Evolutionary conservation across 2,888 invertebrate genomes (phyloP).

Genomic region (Watsonalla cultraria): DNA sequence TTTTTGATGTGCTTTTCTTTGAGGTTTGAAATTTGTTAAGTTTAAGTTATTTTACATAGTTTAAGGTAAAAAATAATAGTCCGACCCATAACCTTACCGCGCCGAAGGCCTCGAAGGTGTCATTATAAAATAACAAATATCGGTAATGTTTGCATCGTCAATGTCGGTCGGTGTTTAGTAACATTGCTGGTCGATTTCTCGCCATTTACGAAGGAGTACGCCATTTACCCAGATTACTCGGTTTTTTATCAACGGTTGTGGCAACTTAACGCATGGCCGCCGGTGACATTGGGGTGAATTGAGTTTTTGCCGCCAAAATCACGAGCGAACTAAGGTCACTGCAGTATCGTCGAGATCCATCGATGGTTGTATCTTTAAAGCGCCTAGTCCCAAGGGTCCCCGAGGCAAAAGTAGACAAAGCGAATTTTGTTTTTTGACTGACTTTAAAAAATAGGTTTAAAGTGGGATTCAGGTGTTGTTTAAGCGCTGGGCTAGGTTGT

Average conservation of each 20-base stretch:
- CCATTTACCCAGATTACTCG: slow-evolving; percentile 73
- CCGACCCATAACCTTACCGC: too few relatives aligned
- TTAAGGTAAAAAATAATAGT: too few relatives aligned
- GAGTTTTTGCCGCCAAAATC: slow-evolving; percentile 58
- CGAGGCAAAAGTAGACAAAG: too few relatives aligned
- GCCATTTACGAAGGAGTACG: slow-evolving; percentile 51
- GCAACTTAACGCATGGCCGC: slow-evolving; percentile 69
- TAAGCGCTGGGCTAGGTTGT: too few relatives aligned
- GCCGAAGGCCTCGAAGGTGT: background rate
- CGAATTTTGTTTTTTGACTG: too few relatives aligned
- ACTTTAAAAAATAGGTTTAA: too few relatives aligned
- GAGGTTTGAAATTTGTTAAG: too few relatives aligned
- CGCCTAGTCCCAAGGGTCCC: too few relatives aligned
- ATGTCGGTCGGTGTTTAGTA: slow-evolving; percentile 43
- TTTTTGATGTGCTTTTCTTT: too few relatives aligned
- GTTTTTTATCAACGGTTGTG: slow-evolving; percentile 66
- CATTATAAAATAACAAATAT: background rate
- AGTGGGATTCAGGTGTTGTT: too few relatives aligned
- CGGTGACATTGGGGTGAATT: slow-evolving; percentile 63
- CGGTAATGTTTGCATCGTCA: too few relatives aligned
- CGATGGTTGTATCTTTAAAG: background rate
- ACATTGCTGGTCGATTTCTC: slow-evolving; percentile 66
- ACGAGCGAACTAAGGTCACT: slow-evolving; percentile 38
- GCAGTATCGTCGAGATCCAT: background rate
- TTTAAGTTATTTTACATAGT: too few relatives aligned